These are phyloP conservation scores for Antheraea assamensis DNA, from an alignment of 2,888 invertebrate species.

Conservation along the genomic window DNA sequence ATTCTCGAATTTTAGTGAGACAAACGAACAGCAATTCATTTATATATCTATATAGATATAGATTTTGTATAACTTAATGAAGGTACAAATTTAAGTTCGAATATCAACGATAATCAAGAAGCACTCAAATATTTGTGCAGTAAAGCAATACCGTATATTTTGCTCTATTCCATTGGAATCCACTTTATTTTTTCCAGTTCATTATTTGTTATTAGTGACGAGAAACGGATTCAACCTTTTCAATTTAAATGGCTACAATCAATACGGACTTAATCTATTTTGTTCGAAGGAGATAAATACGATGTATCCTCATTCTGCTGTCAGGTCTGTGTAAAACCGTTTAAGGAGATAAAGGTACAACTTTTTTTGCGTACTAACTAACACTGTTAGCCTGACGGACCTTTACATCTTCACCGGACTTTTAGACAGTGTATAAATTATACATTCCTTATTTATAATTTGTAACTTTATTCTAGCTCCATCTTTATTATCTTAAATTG, in stretches of 20 bases:
- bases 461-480: conserved; percentile 40
- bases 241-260: conserved; percentile 74
- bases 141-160: conserved; percentile 14
- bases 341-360: conserved; percentile 52
- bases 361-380: too few species aligned
- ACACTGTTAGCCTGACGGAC: too few species aligned
- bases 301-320: conserved; percentile 71
- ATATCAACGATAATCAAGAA: neutral
- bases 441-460: conserved; percentile 40
- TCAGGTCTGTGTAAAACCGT: conserved; percentile 66
- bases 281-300: conserved; percentile 60
- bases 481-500: conserved; percentile 39
- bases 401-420: too few species aligned
- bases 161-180: conserved; percentile 33
- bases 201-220: conserved; percentile 63
- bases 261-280: conserved; percentile 71
- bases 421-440: conserved; percentile 51
- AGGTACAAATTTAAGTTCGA: neutral
- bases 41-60: too few species aligned
- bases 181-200: conserved; percentile 51
- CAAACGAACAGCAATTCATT: too few species aligned
- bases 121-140: conserved; percentile 2
- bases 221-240: conserved; percentile 63
- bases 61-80: neutral
- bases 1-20: too few species aligned